These are phyloP conservation scores for Erebia epiphron DNA, from an alignment of 2,888 invertebrate genomes.

Conservation along the genomic window DNA sequence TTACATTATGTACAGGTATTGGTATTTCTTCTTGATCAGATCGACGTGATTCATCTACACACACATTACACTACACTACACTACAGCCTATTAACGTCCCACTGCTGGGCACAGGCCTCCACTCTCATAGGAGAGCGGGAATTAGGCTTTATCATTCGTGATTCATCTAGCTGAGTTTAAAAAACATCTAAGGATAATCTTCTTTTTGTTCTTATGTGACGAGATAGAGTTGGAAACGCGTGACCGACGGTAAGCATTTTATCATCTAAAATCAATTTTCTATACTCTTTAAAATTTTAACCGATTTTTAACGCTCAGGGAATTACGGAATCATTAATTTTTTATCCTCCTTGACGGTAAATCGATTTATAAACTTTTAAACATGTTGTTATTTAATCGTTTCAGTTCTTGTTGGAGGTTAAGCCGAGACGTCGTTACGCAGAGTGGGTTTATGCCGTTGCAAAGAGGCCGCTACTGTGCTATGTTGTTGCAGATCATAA, in stretches of 20 bases:
- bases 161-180: not conserved
- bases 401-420: slow-evolving; percentile 18
- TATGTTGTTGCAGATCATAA: slow-evolving; percentile 10
- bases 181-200: not conserved
- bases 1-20: not conserved
- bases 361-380: slow-evolving; percentile 6
- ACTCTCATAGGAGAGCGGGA: too few relatives aligned
- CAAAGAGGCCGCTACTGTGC: slow-evolving; percentile 39
- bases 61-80: too few relatives aligned
- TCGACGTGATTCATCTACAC: not conserved
- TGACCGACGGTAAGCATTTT: not conserved
- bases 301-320: slow-evolving; percentile 11
- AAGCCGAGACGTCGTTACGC: slow-evolving; percentile 23
- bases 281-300: slow-evolving; percentile 3
- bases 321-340: slow-evolving; percentile 16
- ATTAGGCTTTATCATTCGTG: too few relatives aligned
- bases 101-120: too few relatives aligned
- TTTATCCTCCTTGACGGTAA: not conserved
- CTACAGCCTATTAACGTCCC: too few relatives aligned
- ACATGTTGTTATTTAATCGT: slow-evolving; percentile 22
- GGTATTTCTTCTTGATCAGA: not conserved
- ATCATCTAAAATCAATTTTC: slow-evolving; percentile 1
- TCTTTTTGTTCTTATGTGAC: not conserved
- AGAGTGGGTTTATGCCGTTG: slow-evolving; percentile 38
- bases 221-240: not conserved